Conservation (phyloP, 2,888 invertebrate genomes). For the Mesorhabditis sp. region DNA sequence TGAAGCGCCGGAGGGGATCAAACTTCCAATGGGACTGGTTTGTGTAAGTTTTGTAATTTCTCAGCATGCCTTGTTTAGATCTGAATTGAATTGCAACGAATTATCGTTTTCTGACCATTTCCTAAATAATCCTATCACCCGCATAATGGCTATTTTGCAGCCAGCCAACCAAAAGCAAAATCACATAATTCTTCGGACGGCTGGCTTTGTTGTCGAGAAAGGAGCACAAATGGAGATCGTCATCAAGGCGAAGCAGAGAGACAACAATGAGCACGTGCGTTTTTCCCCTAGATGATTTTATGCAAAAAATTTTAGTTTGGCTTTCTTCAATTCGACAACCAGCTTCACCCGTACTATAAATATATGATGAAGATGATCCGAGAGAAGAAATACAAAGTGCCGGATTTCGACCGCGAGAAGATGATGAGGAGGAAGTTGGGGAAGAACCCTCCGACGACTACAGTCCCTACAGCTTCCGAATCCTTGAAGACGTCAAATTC, state of each 20-base stretch:
- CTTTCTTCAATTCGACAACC: constrained; percentile 81
- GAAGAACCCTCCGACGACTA: background rate
- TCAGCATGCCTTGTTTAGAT: background rate
- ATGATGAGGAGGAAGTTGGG: constrained; percentile 18
- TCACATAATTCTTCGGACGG: constrained; percentile 84
- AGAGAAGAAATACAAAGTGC: constrained; percentile 59
- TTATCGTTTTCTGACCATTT: background rate
- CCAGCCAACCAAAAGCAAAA: constrained; percentile 45
- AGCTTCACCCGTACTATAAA: constrained; percentile 82
- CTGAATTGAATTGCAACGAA: background rate
- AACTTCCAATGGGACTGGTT: constrained; percentile 72
- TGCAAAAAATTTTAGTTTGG: constrained; percentile 71
- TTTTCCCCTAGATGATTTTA: background rate
- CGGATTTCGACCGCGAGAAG: constrained; percentile 14
- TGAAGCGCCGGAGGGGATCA: constrained; percentile 71
- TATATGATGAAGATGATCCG: constrained; percentile 63
- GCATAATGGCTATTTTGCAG: constrained; percentile 23
- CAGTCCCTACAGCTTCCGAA: background rate
- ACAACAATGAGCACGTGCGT: constrained; percentile 37
- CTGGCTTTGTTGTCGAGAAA: constrained; percentile 61
- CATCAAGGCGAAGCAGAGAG: constrained; percentile 86
- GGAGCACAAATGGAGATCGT: constrained; percentile 98
- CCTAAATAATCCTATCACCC: background rate
- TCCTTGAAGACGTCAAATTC: background rate
- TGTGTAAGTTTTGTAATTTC: constrained; percentile 51